Evolutionary conservation across 2,888 invertebrate species (phyloP), one percentile per base, ranked within the genome.

Genomic region (Melipona beecheii): DNA sequence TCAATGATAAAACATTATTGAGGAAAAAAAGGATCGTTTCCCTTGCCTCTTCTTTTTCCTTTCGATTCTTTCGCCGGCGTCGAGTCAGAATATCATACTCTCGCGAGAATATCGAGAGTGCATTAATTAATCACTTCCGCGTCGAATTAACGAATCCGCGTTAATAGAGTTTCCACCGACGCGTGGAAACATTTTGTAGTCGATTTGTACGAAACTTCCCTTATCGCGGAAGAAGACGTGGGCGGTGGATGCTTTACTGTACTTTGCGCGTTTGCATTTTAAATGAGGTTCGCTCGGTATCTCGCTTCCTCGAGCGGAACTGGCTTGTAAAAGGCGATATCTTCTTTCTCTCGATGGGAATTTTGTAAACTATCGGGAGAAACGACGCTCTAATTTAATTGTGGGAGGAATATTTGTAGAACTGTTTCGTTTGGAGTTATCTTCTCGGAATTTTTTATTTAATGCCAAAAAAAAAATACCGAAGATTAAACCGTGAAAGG

Each of bases 81-180:
- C 49, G 4, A 54, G 17, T 68, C 24, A 24, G 24, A 24, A 24
- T 24, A 24, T 43, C 24, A 24, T 24, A 11, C 4, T 17, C 43
- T 11, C 9, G 43, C 43, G 43, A 11, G 43, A 43, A 72, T 54
- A 31, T 72, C 73, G 64, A 64, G 52, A 13, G 43, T 21, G 52
- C 64, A 62, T 77, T 72, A 65, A 77, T 50, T 43, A 43, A 64
- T 64, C 54, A 21, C 52, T 71, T 71, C n/a, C n/a, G 15, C 27
- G 19, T 6, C 56, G 68, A 58, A 56, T 58, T 58, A 71, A 71
- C 31, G n/a, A 56, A n/a, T 56, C 43, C 24, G n/a, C 19, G 54
- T 71, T 58, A 71, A 71, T 70, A n/a, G n/a, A 36, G 9, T 6
- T n/a, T 27, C 27, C 2, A 31, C 15, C n/a, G 6, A 5, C 9